These are phyloP conservation scores for Glyptemys insculpta DNA, from an alignment of 2,797 vertebrate genomes.

Conservation along the genomic window DNA sequence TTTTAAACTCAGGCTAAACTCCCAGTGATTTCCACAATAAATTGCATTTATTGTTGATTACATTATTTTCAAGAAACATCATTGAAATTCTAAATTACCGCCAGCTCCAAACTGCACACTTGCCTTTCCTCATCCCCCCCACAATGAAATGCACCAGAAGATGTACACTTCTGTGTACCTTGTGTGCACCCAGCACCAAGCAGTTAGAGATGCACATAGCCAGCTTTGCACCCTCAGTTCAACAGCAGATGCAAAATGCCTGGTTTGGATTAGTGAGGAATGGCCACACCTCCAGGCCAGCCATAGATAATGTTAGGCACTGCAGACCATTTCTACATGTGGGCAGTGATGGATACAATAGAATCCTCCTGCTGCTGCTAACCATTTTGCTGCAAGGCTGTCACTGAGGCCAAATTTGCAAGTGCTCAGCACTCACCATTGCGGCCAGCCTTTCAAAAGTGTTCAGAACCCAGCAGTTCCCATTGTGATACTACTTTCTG, in stretches of 20 bases:
- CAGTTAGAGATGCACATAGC: not conserved
- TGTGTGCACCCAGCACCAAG: not conserved
- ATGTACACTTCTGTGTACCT: not conserved
- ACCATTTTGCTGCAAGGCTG: too few relatives aligned
- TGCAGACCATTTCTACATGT: too few relatives aligned
- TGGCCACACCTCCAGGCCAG: not conserved
- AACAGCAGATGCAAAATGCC: not conserved
- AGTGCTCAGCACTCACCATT: too few relatives aligned
- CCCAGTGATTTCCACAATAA: slow-evolving; percentile 17
- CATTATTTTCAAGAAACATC: too few relatives aligned
- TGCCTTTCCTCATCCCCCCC: not conserved
- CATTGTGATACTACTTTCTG: too few relatives aligned
- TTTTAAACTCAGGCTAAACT: slow-evolving; percentile 40
- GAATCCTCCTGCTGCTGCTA: too few relatives aligned
- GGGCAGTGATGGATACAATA: too few relatives aligned
- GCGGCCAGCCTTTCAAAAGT: too few relatives aligned
- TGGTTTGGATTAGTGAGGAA: not conserved
- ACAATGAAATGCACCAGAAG: too few relatives aligned
- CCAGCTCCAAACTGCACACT: slow-evolving; percentile 18
- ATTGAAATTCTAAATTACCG: not conserved
- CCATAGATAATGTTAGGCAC: too few relatives aligned
- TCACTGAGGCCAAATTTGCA: too few relatives aligned
- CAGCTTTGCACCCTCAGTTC: not conserved
- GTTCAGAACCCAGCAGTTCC: too few relatives aligned
- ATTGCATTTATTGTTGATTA: not conserved